Evolutionary conservation across 2,888 invertebrate genomes (phyloP), one percentile per base, ranked within the genome.

Genomic region (Cantharis rufa): DNA sequence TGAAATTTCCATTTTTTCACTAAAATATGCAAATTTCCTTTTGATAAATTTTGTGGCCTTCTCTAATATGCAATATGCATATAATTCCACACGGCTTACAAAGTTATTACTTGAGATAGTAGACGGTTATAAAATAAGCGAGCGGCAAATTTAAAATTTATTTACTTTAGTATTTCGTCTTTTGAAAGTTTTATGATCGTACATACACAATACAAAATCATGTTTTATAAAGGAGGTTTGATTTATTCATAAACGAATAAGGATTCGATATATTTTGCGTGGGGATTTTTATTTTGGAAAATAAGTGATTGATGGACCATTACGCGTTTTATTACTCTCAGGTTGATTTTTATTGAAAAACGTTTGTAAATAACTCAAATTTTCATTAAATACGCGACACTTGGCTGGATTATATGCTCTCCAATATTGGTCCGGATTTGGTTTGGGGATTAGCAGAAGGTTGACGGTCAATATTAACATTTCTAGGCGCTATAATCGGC

Each of bases 401-500:
- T 48, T 48, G 1, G n/a, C 48, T 13, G 48, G 48, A 48, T 48
- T 48, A 48, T 48, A n/a, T 48, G 48, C n/a, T n/a, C 48, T 48
- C 48, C 21, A 66, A 66, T 66, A 66, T 66, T 66, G 64, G 64
- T 16, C 70, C 18, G 70, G 72, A 69, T 64, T 75, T 72, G 69
- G 70, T 48, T 28, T 28, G 16, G 64, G 78, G 77, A 80, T 80
- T 80, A 80, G 71, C 48, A 73, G 11, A 71, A 79, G 75, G 66
- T 71, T 83, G 84, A 83, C 84, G 84, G 86, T 86, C 86, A 86
- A 86, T 86, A 86, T 86, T 86, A 86, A 86, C 86, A 85, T 86
- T 86, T 85, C 85, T 84, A 84, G 85, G 85, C 85, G 86, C 86
- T 85, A 86, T 85, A 85, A 85, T 84, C 85, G 84, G 83, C 84